These are phyloP conservation scores for Lottia scabra DNA, from an alignment of 2,888 invertebrate genomes.

Conservation along the genomic window DNA sequence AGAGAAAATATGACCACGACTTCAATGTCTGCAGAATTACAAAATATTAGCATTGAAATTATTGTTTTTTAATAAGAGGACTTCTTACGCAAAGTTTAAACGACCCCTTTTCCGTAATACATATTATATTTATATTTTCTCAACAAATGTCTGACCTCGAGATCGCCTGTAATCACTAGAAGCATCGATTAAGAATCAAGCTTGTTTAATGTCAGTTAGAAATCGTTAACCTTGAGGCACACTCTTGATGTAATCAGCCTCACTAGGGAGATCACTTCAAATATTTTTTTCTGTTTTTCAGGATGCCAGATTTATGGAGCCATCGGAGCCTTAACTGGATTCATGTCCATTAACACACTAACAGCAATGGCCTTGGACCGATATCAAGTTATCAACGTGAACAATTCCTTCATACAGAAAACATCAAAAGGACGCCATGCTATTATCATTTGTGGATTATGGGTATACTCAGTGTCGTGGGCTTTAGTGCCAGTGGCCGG, in stretches of 20 bases:
- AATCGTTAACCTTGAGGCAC: too few relatives aligned
- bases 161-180: too few relatives aligned
- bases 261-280: too few relatives aligned
- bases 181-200: too few relatives aligned
- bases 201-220: too few relatives aligned
- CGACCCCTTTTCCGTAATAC: neutral
- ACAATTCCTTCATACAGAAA: constrained; percentile 7
- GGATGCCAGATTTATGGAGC: constrained; percentile 44
- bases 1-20: too few relatives aligned
- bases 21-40: too few relatives aligned
- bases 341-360: constrained; percentile 46
- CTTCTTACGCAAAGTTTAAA: too few relatives aligned
- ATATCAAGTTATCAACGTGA: constrained; percentile 35
- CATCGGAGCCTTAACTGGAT: constrained; percentile 37
- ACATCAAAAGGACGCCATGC: constrained; percentile 21
- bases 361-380: constrained; percentile 44
- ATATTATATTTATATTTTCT: neutral
- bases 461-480: constrained; percentile 44
- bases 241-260: too few relatives aligned
- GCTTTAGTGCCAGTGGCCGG: constrained; percentile 37
- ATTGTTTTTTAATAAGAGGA: too few relatives aligned
- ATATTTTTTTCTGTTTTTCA: constrained; percentile 22
- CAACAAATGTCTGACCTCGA: too few relatives aligned
- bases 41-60: too few relatives aligned
- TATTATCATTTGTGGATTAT: constrained; percentile 23